These are phyloP conservation scores for Setipinna tenuifilis DNA, from an alignment of 2,797 vertebrate genomes.

Conservation along the genomic window DNA sequence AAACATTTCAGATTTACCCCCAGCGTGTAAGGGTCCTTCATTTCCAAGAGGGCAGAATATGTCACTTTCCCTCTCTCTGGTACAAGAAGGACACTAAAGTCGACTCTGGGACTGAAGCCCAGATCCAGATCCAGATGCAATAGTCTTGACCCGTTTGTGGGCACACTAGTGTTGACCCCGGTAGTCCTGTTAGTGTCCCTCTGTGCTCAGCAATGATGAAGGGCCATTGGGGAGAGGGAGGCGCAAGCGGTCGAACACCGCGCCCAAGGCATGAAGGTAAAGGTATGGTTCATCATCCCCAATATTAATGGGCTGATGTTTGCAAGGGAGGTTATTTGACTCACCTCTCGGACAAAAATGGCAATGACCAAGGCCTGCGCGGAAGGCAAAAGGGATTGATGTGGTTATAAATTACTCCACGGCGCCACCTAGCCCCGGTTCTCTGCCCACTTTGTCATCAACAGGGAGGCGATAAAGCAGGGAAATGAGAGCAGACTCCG, in stretches of 20 bases:
- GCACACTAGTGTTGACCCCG: neutral
- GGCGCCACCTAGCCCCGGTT: slow-evolving; percentile 80
- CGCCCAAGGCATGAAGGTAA: slow-evolving; percentile 73
- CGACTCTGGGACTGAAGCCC: neutral
- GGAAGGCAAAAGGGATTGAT: slow-evolving; percentile 81
- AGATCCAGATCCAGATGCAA: neutral
- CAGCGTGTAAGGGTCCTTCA: no score
- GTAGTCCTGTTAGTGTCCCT: neutral
- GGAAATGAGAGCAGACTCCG: slow-evolving; percentile 75
- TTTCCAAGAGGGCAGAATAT: neutral
- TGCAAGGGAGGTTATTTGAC: slow-evolving; percentile 79
- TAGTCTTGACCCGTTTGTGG: neutral
- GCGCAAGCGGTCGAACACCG: slow-evolving; percentile 69
- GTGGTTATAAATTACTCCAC: slow-evolving; percentile 84
- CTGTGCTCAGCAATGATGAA: slow-evolving; percentile 52
- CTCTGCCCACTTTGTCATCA: slow-evolving; percentile 77
- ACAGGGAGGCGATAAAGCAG: slow-evolving; percentile 77
- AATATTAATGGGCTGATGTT: slow-evolving; percentile 78
- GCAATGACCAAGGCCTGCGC: slow-evolving; percentile 80
- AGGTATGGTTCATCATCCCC: slow-evolving; percentile 76
- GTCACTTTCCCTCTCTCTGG: neutral
- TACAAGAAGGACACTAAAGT: neutral
- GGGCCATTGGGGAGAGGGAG: slow-evolving; percentile 73
- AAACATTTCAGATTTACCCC: no score
- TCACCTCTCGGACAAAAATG: slow-evolving; percentile 82